A percentile compares a stretch with the other conserved stretches of the same genome.
Evolutionary conservation across 2,113 vertebrate genomes (phyloP).

Genomic region (Scatophagus argus): DNA sequence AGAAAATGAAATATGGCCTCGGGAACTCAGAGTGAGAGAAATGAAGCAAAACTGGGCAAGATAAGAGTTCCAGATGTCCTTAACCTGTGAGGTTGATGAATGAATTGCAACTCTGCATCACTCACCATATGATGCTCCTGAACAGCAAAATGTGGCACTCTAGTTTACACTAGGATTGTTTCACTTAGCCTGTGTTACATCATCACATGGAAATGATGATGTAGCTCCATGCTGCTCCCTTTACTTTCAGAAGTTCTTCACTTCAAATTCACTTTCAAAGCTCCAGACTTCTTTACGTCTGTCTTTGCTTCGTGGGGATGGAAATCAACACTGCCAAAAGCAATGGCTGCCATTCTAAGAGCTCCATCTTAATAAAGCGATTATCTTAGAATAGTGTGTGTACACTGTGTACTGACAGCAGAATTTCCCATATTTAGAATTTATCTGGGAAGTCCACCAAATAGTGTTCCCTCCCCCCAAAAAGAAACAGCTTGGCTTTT

Average conservation of each 20-base stretch:
- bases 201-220: constrained; percentile 67
- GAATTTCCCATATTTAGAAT: constrained; percentile 25
- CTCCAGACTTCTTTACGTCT: constrained; percentile 39
- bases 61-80: constrained; percentile 25
- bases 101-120: background rate
- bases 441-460: constrained; percentile 21
- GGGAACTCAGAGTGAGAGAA: constrained; percentile 22
- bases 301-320: constrained; percentile 32
- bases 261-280: too few relatives aligned
- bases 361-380: constrained; percentile 16
- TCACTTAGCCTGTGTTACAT: constrained; percentile 65
- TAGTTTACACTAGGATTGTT: constrained; percentile 60
- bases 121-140: constrained; percentile 27
- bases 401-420: constrained; percentile 21
- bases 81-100: constrained; percentile 25
- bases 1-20: constrained; percentile 33
- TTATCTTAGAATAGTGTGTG: constrained; percentile 24
- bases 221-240: constrained; percentile 43
- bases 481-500: background rate
- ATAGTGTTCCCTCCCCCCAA: background rate
- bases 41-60: constrained; percentile 11
- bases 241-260: too few relatives aligned
- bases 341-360: constrained; percentile 9
- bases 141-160: constrained; percentile 17
- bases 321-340: constrained; percentile 27